These are phyloP conservation scores for Drosophila meridiana DNA, from an alignment of 2,888 invertebrate genomes.

Conservation along the genomic window DNA sequence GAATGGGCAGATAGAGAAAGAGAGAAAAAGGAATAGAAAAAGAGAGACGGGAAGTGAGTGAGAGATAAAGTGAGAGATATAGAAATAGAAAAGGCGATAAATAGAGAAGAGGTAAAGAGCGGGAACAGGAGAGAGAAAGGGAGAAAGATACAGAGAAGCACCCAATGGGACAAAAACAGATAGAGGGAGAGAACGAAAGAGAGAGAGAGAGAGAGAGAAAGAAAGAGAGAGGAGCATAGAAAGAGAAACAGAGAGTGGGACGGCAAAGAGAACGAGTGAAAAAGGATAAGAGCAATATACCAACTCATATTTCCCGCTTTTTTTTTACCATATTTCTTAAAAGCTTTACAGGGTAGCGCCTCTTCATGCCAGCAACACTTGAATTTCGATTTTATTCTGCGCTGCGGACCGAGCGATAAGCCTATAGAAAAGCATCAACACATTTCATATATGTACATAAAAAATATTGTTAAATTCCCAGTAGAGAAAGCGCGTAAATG, in stretches of 20 bases:
- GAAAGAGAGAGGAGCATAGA: background rate
- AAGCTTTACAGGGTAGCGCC: slow-evolving; percentile 20
- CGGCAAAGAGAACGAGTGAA: background rate
- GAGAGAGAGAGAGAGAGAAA: background rate
- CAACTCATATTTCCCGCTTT: background rate
- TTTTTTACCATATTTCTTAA: background rate
- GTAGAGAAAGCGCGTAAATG: slow-evolving; percentile 70
- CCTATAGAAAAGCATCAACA: slow-evolving; percentile 54
- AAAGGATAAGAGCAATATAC: background rate
- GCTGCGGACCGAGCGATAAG: slow-evolving; percentile 54
- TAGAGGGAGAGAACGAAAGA: background rate
- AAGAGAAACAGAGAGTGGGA: background rate
- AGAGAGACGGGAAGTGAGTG: background rate
- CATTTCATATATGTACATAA: slow-evolving; percentile 51
- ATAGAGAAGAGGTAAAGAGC: background rate
- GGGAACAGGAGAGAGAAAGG: background rate
- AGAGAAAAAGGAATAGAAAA: background rate
- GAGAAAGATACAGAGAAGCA: too few species aligned
- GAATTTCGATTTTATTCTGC: slow-evolving; percentile 34
- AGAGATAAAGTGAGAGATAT: background rate
- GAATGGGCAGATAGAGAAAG: background rate
- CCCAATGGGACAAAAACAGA: too few species aligned
- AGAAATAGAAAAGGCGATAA: background rate
- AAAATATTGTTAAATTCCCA: slow-evolving; percentile 37
- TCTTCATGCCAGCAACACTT: slow-evolving; percentile 12